Base-by-base conservation (phyloP, 2,888 invertebrate genomes). In the Apomyelois bistriatella region DNA sequence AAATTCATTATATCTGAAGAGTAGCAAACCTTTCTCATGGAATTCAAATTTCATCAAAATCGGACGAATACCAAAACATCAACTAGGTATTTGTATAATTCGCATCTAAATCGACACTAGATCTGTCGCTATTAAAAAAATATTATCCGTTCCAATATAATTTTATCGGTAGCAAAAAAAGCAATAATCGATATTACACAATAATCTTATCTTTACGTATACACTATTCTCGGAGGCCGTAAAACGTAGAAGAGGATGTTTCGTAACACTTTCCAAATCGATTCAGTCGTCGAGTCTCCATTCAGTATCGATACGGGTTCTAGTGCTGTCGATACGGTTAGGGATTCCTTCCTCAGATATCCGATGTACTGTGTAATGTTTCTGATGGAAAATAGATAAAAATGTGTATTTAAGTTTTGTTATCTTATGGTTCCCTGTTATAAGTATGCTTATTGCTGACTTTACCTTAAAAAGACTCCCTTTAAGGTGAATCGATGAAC, bases 201-300 rank as follows among this genome's bases (percentile, higher is more conserved):
- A 12, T 28, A 30, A 46, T 15, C 9, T 46, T 46, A 46, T 46
- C 46, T 46, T 32, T 16, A 46, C 43, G 28, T n/a, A 22, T 28
- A 7, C 22, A 30, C 30, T 40, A 16, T 16, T n/a, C 35, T 46
- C 46, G 15, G 32, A 43, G 32, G 32, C 46, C 30, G 30, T 43
- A 43, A 28, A 30, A 46, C 30, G 16, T 46, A 12, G 15, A 15
- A 12, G 32, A 10, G 32, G 46, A 8, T 12, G 30, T 43, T 43
- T 28, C 41, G 32, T 40, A 40, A 46, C 46, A 46, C 35, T 32
- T 46, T 46, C 46, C 32, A 46, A 46, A 46, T 46, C 46, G 46
- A 35, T 46, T 46, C 32, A 30, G 46, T 46, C 46, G 32, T 46
- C 15, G 32, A 46, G 13, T 16, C 46, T 32, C 32, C 32, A 43